Base-by-base conservation (phyloP, 2,113 vertebrate species). In the Paradoxurus hermaphroditus region DNA sequence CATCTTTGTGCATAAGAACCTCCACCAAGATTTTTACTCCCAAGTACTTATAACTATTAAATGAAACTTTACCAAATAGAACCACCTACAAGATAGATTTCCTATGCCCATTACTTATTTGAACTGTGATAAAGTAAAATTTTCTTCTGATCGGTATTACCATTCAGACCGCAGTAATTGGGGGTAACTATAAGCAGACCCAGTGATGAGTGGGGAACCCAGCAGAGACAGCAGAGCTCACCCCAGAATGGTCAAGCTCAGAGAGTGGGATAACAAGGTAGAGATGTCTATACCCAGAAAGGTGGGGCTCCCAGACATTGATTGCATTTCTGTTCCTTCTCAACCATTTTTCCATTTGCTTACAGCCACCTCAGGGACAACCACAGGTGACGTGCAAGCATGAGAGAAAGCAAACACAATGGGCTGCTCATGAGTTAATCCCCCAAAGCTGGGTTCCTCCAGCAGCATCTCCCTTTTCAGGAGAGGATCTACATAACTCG, bases 381-480 rank as follows among this genome's bases (percentile, higher is more conserved):
- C 7, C 31, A 10, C 16, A 14, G 3, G 6, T 4, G 1, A 56
- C 0, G 1, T 16, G 7, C 53, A 81, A 53, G 23, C 41, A 73
- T 41, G n/a, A 19, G 21, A 81, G 29, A 10, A 39, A 68, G 13
- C 49, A 70, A 34, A 39, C 11, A 10, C 53, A 18, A 29, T 3
- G 19, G 51, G 39, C 39, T 25, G 31, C 59, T 49, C 46, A 65
- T 2, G 31, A 75, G 56, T 27, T 7, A 23, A 31, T 49, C 67
- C 36, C 6, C 4, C 7, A 63, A 46, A 7, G 36, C 46, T 13
- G 34, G 29, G 63, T 73, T 67, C 56, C 79, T 62, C 13, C 21
- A 15, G 13, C 15, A 88, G 39, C 73, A 13, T 5, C 19, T 27
- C 53, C 46, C 36, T 72, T 44, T 72, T 18, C 4, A 12, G 39